Conservation (phyloP, 2,797 vertebrate species). For the Hippopotamyrus pictus region DNA sequence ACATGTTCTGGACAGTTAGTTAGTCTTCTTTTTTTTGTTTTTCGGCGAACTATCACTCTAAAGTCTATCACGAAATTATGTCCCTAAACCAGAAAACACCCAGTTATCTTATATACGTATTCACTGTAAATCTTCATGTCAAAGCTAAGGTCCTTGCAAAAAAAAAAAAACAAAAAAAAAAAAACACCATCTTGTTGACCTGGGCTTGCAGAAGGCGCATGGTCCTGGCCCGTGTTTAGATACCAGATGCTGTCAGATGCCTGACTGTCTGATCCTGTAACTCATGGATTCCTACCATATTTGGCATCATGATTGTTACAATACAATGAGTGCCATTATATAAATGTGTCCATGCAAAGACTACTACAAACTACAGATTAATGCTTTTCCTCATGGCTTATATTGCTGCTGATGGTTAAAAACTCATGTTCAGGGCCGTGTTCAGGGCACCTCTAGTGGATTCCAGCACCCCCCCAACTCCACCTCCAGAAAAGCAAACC, state of each 20-base stretch:
- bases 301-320: not conserved
- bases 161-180: slow-evolving; percentile 38
- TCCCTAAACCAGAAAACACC: slow-evolving; percentile 66
- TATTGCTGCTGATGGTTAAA: not conserved
- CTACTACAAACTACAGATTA: not conserved
- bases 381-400: not conserved
- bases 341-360: slow-evolving; percentile 17
- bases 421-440: not conserved
- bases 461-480: not conserved
- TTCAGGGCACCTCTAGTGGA: not conserved
- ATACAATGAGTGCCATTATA: not conserved
- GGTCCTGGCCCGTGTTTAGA: slow-evolving; percentile 40
- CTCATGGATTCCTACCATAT: not conserved
- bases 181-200: slow-evolving; percentile 49
- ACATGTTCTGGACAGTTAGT: slow-evolving; percentile 53
- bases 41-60: slow-evolving; percentile 71
- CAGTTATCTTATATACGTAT: slow-evolving; percentile 63
- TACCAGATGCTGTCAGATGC: slow-evolving; percentile 46
- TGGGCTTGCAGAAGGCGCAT: slow-evolving; percentile 50
- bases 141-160: slow-evolving; percentile 54
- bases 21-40: slow-evolving; percentile 44
- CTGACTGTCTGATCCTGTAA: slow-evolving; percentile 22
- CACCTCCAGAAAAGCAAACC: not conserved
- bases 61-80: slow-evolving; percentile 73
- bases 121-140: slow-evolving; percentile 55